phyloP scores from a whole-genome alignment of 1,140 invertebrate genomes.

The Zaprionus vittiger region DNA sequence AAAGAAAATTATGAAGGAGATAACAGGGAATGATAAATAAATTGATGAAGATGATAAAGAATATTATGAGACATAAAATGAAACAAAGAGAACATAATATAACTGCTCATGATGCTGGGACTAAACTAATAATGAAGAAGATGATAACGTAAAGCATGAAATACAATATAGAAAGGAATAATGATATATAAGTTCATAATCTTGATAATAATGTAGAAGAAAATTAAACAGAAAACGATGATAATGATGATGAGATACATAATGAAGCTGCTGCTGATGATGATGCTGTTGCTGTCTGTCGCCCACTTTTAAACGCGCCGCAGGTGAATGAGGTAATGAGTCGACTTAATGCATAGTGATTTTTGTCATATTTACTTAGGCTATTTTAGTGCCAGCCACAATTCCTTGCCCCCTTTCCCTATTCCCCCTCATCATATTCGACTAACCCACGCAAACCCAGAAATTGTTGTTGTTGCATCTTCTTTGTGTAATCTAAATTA shows the following conservation, averaged over 20 bases:
- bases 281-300: background rate
- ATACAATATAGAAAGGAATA: background rate
- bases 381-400: constrained; percentile 1
- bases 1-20: background rate
- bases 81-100: background rate
- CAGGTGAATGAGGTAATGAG: constrained; percentile 3
- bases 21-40: too few species aligned
- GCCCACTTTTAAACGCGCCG: constrained; percentile 1
- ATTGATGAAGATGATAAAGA: too few species aligned
- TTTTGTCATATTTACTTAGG: constrained; percentile 2
- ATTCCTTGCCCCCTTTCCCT: background rate
- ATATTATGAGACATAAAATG: background rate
- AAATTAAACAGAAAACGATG: background rate
- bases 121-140: background rate
- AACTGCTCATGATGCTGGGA: background rate
- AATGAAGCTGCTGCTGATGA: constrained; percentile 40
- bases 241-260: constrained; percentile 33
- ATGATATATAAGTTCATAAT: constrained; percentile 4
- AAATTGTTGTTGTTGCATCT: background rate
- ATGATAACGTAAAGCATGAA: background rate
- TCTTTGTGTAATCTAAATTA: constrained; percentile 1
- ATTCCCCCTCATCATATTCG: too few species aligned
- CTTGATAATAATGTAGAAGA: background rate
- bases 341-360: background rate
- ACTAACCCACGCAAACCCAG: background rate